Conservation (phyloP, 2,888 invertebrate species). For the Didymodactylos carnosus region DNA sequence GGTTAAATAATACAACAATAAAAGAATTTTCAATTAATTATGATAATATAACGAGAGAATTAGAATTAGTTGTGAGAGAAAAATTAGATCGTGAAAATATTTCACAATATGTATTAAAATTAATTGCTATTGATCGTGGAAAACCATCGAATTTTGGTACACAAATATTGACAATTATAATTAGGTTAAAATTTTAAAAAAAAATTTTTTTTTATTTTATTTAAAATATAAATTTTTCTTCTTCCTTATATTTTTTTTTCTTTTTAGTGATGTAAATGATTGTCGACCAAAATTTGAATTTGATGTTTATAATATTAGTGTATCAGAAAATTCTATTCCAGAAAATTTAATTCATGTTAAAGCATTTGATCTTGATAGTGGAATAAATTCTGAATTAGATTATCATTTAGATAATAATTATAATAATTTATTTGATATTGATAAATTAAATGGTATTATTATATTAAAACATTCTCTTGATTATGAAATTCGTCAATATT, state of each 20-base stretch:
- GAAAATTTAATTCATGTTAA: not conserved
- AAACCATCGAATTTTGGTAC: constrained; percentile 8
- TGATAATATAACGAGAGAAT: not conserved
- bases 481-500: not conserved
- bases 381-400: not conserved
- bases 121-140: constrained; percentile 75
- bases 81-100: constrained; percentile 77
- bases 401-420: not conserved
- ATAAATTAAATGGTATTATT: not conserved
- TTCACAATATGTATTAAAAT: constrained; percentile 51
- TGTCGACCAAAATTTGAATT: not conserved
- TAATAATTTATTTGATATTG: not conserved
- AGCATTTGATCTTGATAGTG: not conserved
- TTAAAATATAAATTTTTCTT: not conserved
- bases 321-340: not conserved
- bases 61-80: constrained; percentile 37
- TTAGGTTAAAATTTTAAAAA: not conserved
- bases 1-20: not conserved
- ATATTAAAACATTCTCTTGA: not conserved
- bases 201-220: not conserved
- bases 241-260: too few relatives aligned
- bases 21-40: not conserved
- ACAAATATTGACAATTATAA: constrained; percentile 9
- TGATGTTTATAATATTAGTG: not conserved
- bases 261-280: not conserved